A percentile compares a stretch with the other conserved stretches of the same genome.
Conservation (phyloP, 2,113 vertebrate species). For the Fregetta grallaria region DNA sequence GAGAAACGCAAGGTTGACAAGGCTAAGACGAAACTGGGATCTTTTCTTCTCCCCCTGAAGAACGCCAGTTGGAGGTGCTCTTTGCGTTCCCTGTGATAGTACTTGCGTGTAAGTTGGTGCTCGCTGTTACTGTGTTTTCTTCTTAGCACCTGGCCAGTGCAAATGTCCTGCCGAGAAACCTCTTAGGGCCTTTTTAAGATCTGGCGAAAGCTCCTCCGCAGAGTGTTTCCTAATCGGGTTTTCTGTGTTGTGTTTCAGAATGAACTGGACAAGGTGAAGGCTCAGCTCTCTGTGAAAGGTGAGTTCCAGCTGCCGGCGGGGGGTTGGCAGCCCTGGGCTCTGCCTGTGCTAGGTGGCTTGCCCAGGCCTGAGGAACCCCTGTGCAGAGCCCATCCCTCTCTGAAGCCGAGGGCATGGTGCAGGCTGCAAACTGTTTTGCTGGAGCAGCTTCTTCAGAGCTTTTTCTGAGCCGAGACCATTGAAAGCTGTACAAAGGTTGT, state of each 20-base stretch:
- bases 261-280: slow-evolving; percentile 85
- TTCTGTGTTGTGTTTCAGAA: slow-evolving; percentile 80
- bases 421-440: neutral
- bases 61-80: slow-evolving; percentile 34
- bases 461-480: accelerated
- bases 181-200: neutral
- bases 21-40: slow-evolving; percentile 14
- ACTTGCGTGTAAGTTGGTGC: neutral
- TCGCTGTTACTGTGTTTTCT: accelerated
- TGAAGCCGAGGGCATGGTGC: accelerated
- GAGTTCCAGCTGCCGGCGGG: neutral
- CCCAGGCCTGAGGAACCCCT: neutral
- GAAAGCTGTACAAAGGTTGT: neutral
- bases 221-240: neutral
- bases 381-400: neutral
- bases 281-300: slow-evolving; percentile 87
- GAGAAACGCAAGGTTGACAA: slow-evolving; percentile 57
- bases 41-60: neutral
- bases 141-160: neutral
- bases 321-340: neutral
- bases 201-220: neutral
- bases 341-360: neutral
- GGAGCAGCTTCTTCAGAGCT: neutral
- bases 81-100: neutral
- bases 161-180: neutral